Percentiles rank a stretch among this genome's conserved stretches.
These are phyloP conservation scores for Disparrhopalites patrizii DNA, from an alignment of 2,888 invertebrate species.

Conservation along the genomic window DNA sequence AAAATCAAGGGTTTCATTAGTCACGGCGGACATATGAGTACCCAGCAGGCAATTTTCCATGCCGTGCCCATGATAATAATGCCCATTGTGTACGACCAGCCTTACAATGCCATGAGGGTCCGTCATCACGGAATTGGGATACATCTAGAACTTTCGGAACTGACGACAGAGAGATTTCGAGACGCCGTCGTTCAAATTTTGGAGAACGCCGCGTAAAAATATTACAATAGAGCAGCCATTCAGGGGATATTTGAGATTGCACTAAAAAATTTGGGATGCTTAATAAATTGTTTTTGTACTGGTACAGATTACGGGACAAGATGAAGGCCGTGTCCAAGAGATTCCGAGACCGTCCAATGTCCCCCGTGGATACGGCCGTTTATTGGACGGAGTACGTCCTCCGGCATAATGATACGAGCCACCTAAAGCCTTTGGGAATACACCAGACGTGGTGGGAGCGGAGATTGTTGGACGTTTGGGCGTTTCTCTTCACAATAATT, in stretches of 20 bases:
- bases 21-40: conserved; percentile 64
- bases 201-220: too few relatives aligned
- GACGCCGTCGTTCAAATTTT: neutral
- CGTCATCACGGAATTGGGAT: neutral
- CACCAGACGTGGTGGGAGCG: neutral
- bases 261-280: too few relatives aligned
- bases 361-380: too few relatives aligned
- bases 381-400: too few relatives aligned
- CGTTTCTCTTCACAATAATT: too few relatives aligned
- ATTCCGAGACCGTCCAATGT: too few relatives aligned
- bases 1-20: conserved; percentile 60
- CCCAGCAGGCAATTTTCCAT: conserved; percentile 60
- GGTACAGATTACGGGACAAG: too few relatives aligned
- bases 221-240: too few relatives aligned
- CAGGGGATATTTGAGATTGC: too few relatives aligned
- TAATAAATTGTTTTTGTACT: too few relatives aligned
- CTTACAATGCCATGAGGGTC: neutral
- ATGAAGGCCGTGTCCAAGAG: too few relatives aligned
- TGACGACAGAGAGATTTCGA: neutral
- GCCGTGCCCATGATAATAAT: conserved; percentile 58
- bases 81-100: conserved; percentile 3
- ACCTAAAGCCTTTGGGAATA: neutral
- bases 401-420: conserved; percentile 14
- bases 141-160: conserved; percentile 4
- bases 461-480: neutral